phyloP scores from a whole-genome alignment of 2,888 invertebrate genomes.

The Caenorhabditis sp. region DNA sequence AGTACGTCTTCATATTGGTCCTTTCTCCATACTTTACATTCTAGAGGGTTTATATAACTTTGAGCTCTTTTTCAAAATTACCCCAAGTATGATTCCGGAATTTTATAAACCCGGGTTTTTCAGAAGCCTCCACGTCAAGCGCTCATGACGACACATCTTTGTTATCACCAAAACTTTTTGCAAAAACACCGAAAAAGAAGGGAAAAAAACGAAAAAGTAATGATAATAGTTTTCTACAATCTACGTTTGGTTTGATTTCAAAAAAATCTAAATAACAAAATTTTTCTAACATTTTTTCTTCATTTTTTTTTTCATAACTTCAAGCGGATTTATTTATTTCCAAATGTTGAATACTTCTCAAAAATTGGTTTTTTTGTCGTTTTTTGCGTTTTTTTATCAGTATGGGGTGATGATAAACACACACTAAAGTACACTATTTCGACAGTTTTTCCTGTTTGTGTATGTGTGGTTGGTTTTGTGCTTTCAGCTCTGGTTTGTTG shows the following conservation, averaged over 20 bases:
- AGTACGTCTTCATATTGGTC: no score
- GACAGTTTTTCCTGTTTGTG: background rate
- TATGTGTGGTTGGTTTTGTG: background rate
- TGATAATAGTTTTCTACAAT: background rate
- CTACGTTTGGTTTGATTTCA: background rate
- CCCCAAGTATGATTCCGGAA: no score
- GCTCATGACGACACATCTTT: background rate
- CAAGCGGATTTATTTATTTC: background rate
- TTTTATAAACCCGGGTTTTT: background rate
- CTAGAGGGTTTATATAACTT: no score
- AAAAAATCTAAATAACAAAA: conserved; percentile 7
- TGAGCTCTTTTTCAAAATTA: no score
- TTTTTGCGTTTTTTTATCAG: background rate
- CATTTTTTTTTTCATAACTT: background rate
- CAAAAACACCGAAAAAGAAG: conserved; percentile 4
- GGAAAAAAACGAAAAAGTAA: conserved; percentile 1
- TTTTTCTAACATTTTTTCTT: conserved; percentile 17
- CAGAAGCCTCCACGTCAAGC: background rate
- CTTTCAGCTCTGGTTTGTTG: background rate
- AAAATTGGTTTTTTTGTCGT: background rate
- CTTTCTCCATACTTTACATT: no score
- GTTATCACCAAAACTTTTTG: background rate
- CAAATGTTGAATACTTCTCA: background rate
- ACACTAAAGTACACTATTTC: background rate
- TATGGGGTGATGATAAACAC: background rate